Percentiles rank a stretch among this genome's conserved stretches.
phyloP scores from a whole-genome alignment of 2,797 vertebrate species.

The Psittacula echo region DNA sequence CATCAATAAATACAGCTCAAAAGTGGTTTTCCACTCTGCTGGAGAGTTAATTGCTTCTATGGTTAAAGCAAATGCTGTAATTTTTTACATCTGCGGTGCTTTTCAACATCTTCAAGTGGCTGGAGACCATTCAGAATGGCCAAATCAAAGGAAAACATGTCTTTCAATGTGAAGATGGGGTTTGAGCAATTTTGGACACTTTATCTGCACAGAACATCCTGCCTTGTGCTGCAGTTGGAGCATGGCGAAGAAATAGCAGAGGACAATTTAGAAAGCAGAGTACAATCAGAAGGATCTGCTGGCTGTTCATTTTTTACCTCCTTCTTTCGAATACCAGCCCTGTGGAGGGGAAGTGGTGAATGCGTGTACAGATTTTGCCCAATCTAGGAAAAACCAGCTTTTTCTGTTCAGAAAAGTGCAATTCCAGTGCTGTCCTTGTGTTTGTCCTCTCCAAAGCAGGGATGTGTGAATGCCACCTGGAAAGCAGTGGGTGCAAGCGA shows the following conservation, averaged over 20 bases:
- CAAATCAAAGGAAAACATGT: slow-evolving; percentile 29
- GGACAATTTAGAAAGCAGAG: not conserved
- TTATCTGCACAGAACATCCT: slow-evolving; percentile 40
- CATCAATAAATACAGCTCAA: slow-evolving; percentile 80
- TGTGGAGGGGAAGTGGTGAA: not conserved
- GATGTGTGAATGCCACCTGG: not conserved
- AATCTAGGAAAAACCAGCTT: not conserved
- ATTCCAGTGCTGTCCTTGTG: not conserved
- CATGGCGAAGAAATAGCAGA: not conserved
- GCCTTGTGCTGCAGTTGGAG: not conserved
- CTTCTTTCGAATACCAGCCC: not conserved
- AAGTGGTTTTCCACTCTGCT: slow-evolving; percentile 77
- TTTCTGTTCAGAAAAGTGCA: not conserved
- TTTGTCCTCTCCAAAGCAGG: not conserved
- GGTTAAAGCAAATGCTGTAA: slow-evolving; percentile 68
- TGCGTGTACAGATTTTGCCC: not conserved
- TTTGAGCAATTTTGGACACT: slow-evolving; percentile 10
- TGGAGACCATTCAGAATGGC: slow-evolving; percentile 7
- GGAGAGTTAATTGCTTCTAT: slow-evolving; percentile 78
- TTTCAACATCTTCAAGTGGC: slow-evolving; percentile 62
- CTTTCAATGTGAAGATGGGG: slow-evolving; percentile 2
- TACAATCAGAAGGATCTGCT: not conserved
- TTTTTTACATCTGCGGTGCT: slow-evolving; percentile 65
- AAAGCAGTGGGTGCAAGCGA: not conserved
- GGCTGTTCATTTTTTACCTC: not conserved